Base-by-base conservation (phyloP, 2,888 invertebrate species). In the Archips xylosteana region DNA sequence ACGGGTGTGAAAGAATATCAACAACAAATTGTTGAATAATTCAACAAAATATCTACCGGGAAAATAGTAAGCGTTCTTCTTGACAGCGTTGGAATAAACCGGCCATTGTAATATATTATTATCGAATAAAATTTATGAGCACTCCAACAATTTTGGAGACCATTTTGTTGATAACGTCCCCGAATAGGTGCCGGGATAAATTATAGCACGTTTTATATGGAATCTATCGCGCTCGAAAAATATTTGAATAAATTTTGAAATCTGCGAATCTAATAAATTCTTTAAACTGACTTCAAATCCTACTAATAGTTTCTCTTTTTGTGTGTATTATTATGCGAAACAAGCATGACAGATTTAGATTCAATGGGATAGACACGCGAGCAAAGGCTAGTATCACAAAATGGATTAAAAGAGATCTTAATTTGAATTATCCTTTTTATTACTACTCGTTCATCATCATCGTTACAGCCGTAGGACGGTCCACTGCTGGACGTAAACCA, bases 1-100 rank as follows among this genome's bases (percentile, higher is more conserved):
- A 60, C 12, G 13, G 49, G 64, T 64, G 64, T 9, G 32, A 12
- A 32, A 12, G 57, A 57, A 12, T 65, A 65, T 51, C 36, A 65
- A 65, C 51, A 65, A 51, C 65, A 65, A 65, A 65, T 65, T 65
- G 65, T 65, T 65, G 65, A 65, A 65, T 65, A 51, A 65, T 65
- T 65, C 65, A 65, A 65, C 51, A 65, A 65, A 65, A 65, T n/a
- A 45, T 45, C 45, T 45, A 10, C 51, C 36, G 51, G 49, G 51
- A 3, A 65, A 65, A 65, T 65, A 34, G 65, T 36, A 51, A 51
- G 36, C 49, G 51, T 15, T 65, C 65, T 15, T 65, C 49, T 51
- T 12, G 36, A 51, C 49, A 51, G 65, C 65, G 51, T 15, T 51
- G 47, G 65, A 65, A 65, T 65, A 65, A 65, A 65, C 65, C 12